phyloP scores from a whole-genome alignment of 2,797 vertebrate genomes.

The Clarias laeviceps region DNA sequence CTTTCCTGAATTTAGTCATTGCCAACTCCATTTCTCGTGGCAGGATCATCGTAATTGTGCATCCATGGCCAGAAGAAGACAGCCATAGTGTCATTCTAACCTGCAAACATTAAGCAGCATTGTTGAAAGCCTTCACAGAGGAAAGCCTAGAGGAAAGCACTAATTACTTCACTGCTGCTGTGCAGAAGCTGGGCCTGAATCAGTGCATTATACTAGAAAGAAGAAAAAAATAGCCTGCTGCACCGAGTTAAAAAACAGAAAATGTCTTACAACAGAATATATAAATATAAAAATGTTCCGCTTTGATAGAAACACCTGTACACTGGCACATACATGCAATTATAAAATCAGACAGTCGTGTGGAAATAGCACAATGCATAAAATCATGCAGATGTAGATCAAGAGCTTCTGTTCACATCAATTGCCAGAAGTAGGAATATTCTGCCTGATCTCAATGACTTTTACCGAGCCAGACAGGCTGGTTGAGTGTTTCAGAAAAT shows the following conservation, averaged over 20 bases:
- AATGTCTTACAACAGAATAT: neutral
- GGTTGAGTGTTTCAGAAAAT: neutral
- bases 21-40: neutral
- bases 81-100: slow-evolving; percentile 1
- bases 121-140: neutral
- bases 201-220: neutral
- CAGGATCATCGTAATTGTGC: neutral
- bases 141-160: neutral
- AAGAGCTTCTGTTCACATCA: neutral
- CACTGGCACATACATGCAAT: neutral
- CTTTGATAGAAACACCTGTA: neutral
- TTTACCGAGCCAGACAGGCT: neutral
- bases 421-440: neutral
- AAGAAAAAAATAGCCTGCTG: neutral
- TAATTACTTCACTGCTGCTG: slow-evolving; percentile 23
- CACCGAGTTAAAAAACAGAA: neutral
- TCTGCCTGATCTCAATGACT: neutral
- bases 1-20: neutral
- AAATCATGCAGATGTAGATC: neutral
- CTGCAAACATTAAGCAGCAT: neutral
- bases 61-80: neutral
- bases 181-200: slow-evolving; percentile 6
- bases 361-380: neutral
- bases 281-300: neutral
- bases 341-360: neutral